Percentiles rank a stretch among this genome's conserved stretches.
phyloP scores from a whole-genome alignment of 1,140 invertebrate species.

The Phocides pigmalion region DNA sequence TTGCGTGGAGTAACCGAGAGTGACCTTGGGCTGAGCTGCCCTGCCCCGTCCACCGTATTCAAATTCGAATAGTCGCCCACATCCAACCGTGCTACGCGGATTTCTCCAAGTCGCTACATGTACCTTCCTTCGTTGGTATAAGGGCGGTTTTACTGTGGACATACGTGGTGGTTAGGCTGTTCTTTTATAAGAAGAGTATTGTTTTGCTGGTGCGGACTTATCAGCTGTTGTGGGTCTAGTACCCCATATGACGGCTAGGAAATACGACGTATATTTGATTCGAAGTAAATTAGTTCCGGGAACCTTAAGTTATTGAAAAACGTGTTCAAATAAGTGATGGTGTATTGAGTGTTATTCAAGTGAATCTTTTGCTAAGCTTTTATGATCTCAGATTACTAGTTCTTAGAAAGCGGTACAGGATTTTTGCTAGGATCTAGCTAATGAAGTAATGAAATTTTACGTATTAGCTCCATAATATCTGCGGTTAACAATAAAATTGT shows the following conservation, averaged over 20 bases:
- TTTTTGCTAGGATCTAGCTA: too few species aligned
- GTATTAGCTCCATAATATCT: too few species aligned
- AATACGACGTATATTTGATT: constrained; percentile 57
- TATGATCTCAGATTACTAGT: background rate
- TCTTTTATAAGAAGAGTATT: constrained; percentile 43
- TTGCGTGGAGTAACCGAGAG: constrained; percentile 74
- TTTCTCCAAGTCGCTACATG: constrained; percentile 37
- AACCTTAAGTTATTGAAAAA: too few species aligned
- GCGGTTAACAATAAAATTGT: too few species aligned
- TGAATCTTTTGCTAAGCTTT: background rate
- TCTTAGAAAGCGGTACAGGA: background rate
- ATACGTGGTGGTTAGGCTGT: background rate
- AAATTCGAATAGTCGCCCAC: constrained; percentile 69
- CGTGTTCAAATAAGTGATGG: constrained; percentile 3
- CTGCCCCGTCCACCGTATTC: constrained; percentile 56
- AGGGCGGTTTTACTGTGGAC: constrained; percentile 3
- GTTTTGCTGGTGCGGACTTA: constrained; percentile 74
- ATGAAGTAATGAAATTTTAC: background rate
- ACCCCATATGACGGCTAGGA: constrained; percentile 53
- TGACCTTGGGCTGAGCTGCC: constrained; percentile 69
- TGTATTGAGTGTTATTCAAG: constrained; percentile 10
- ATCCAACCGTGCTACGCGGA: constrained; percentile 61
- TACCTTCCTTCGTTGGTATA: constrained; percentile 6
- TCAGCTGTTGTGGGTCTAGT: constrained; percentile 78
- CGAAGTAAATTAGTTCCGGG: background rate